These are phyloP conservation scores for Papilio protenor DNA, from an alignment of 2,888 invertebrate genomes.

Conservation along the genomic window DNA sequence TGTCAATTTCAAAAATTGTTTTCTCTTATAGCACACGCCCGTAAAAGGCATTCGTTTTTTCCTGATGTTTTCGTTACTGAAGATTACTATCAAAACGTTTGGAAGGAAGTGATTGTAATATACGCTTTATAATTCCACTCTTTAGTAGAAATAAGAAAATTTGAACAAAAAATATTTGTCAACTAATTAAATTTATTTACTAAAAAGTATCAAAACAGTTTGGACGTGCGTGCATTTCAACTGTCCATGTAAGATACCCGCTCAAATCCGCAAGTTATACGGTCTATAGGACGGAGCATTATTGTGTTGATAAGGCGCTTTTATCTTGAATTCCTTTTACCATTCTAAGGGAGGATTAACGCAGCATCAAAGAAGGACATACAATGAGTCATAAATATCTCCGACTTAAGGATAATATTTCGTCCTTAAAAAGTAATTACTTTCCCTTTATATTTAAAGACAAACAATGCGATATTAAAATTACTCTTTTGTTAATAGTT, in stretches of 20 bases:
- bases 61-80: too few relatives aligned
- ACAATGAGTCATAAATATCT: conserved; percentile 39
- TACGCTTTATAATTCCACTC: too few relatives aligned
- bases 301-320: conserved; percentile 43
- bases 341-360: conserved; percentile 31
- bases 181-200: background rate
- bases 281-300: conserved; percentile 37
- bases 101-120: too few relatives aligned
- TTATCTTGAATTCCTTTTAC: conserved; percentile 43
- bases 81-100: too few relatives aligned
- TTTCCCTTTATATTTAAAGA: background rate
- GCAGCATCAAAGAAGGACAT: conserved; percentile 34
- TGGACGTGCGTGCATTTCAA: conserved; percentile 22
- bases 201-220: conserved; percentile 27
- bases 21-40: too few relatives aligned
- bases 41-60: too few relatives aligned
- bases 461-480: conserved; percentile 4
- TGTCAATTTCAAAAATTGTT: too few relatives aligned
- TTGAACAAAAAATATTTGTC: background rate
- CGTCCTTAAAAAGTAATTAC: conserved; percentile 32
- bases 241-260: conserved; percentile 38
- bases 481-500: background rate
- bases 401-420: conserved; percentile 29
- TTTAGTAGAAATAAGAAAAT: too few relatives aligned
- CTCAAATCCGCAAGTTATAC: conserved; percentile 43